phyloP scores from a whole-genome alignment of 2,797 vertebrate species.

The Gallinago stenura region DNA sequence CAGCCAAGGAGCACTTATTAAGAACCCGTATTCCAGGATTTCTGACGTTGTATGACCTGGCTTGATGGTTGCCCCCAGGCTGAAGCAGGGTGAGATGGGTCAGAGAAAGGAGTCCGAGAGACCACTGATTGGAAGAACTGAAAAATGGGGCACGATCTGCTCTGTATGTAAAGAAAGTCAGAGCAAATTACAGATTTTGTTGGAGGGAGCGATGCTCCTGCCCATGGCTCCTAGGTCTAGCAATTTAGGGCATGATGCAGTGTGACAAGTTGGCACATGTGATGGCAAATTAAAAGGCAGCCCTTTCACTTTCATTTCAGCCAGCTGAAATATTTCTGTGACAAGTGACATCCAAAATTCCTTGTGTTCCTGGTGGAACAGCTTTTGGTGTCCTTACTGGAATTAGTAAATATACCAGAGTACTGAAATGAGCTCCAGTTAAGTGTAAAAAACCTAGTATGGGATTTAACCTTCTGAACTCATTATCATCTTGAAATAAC shows the following conservation, averaged over 20 bases:
- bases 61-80: background rate
- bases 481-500: background rate
- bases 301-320: background rate
- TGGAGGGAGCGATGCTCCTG: background rate
- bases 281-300: background rate
- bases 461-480: background rate
- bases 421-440: background rate
- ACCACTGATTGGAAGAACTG: background rate
- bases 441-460: background rate
- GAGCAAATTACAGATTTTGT: background rate
- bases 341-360: background rate
- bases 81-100: background rate
- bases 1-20: background rate
- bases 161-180: background rate
- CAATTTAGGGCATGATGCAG: background rate
- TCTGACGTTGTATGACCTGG: background rate
- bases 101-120: background rate
- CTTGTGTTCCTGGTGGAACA: background rate
- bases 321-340: background rate
- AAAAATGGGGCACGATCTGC: background rate
- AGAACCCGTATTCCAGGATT: background rate
- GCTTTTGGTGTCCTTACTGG: background rate
- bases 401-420: background rate
- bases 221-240: background rate
- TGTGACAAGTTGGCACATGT: background rate